Evolutionary conservation across 2,888 invertebrate species (phyloP).

Genomic region (Esperia sulphurella): DNA sequence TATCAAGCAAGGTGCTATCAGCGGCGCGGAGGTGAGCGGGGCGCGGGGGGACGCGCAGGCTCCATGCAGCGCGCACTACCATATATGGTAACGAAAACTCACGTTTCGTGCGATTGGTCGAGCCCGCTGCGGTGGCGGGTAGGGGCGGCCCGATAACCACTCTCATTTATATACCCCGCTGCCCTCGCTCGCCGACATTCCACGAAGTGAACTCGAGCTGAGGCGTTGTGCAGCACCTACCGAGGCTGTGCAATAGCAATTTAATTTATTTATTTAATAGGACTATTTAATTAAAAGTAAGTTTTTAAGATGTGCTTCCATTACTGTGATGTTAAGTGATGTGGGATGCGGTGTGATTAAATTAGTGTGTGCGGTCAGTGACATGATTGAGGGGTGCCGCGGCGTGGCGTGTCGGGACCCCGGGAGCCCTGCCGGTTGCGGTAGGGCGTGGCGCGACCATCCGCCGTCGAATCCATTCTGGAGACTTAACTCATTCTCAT

Average conservation of each 20-base stretch:
- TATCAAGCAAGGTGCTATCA: conserved; percentile 60
- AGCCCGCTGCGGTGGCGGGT: conserved; percentile 69
- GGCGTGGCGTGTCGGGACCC: conserved; percentile 40
- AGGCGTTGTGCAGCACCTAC: conserved; percentile 67
- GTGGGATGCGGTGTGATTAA: conserved; percentile 34
- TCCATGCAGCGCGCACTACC: conserved; percentile 80
- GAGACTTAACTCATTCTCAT: conserved; percentile 2
- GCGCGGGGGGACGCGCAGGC: conserved; percentile 62
- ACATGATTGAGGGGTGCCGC: conserved; percentile 46
- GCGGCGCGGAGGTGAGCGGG: conserved; percentile 33
- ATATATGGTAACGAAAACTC: conserved; percentile 70
- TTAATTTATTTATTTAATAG: conserved; percentile 77
- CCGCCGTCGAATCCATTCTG: conserved; percentile 1
- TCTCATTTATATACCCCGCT: conserved; percentile 79
- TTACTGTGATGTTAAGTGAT: conserved; percentile 37
- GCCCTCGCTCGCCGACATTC: conserved; percentile 69
- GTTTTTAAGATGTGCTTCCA: conserved; percentile 46
- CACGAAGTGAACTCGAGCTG: conserved; percentile 74
- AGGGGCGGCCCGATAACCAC: conserved; percentile 75
- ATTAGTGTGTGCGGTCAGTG: conserved; percentile 69
- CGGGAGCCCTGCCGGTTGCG: conserved; percentile 64
- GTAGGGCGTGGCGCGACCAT: conserved; percentile 75
- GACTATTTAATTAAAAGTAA: conserved; percentile 77
- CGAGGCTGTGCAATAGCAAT: conserved; percentile 76
- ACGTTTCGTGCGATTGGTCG: conserved; percentile 82